Conservation (phyloP, 1,140 invertebrate genomes). For the Fopius arisanus region DNA sequence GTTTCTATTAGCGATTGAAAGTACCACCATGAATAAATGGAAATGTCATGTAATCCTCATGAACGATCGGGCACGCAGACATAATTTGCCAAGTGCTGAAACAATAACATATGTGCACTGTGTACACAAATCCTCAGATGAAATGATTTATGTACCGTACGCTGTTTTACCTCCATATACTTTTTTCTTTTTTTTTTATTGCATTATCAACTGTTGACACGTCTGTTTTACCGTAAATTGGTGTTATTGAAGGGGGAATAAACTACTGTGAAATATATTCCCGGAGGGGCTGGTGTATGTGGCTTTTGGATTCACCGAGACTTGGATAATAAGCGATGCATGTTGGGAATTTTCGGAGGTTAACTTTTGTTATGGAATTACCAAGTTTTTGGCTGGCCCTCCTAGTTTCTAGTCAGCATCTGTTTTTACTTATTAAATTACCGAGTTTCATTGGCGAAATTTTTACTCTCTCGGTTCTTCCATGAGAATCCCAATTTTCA, state of each 20-base stretch:
- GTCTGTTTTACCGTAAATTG: background rate
- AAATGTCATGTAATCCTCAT: background rate
- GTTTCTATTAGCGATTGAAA: background rate
- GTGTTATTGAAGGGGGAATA: background rate
- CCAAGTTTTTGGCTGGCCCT: background rate
- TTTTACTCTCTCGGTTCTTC: background rate
- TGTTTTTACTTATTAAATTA: background rate
- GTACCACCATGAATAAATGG: background rate
- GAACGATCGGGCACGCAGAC: background rate
- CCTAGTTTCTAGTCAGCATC: background rate
- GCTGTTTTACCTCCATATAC: too few relatives aligned
- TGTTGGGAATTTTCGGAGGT: background rate
- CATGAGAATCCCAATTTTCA: too few relatives aligned
- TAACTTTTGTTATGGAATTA: constrained; percentile 22
- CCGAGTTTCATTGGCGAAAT: background rate
- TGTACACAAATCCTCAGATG: background rate
- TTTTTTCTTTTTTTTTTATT: background rate
- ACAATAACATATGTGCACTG: background rate
- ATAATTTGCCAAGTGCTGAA: background rate
- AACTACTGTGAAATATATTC: background rate
- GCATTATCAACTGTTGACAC: background rate
- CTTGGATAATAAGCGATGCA: background rate
- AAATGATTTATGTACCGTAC: background rate
- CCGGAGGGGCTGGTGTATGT: background rate
- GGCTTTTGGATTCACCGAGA: background rate